Evolutionary conservation across 2,797 vertebrate species (phyloP).

Genomic region (Labroides dimidiatus): DNA sequence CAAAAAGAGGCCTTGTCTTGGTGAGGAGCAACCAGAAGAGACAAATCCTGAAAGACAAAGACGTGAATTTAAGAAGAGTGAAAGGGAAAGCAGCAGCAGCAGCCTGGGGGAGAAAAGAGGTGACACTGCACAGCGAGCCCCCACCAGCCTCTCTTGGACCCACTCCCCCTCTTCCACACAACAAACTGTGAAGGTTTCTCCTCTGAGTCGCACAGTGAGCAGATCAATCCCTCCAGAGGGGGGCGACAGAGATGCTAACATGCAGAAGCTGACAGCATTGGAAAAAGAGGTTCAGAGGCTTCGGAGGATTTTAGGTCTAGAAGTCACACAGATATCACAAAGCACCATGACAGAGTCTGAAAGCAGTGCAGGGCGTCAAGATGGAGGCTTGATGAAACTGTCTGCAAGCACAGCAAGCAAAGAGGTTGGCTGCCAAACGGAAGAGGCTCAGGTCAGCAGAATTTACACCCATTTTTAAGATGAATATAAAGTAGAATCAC

Average conservation of each 20-base stretch:
- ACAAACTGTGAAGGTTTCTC: constrained; percentile 75
- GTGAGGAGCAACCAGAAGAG: constrained; percentile 37
- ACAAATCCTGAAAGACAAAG: constrained; percentile 29
- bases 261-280: constrained; percentile 66
- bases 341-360: constrained; percentile 56
- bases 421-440: constrained; percentile 75
- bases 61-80: not conserved
- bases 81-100: constrained; percentile 8
- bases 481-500: not conserved
- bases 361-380: not conserved
- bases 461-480: not conserved
- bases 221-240: constrained; percentile 39
- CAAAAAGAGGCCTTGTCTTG: constrained; percentile 60
- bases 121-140: constrained; percentile 5
- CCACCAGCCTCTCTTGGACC: constrained; percentile 36
- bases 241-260: constrained; percentile 48
- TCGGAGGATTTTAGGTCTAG: constrained; percentile 64
- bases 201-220: constrained; percentile 66
- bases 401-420: constrained; percentile 54
- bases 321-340: constrained; percentile 57
- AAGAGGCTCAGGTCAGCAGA: constrained; percentile 65
- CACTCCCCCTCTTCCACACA: constrained; percentile 58
- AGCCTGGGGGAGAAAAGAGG: constrained; percentile 23
- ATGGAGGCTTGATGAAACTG: not conserved
- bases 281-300: constrained; percentile 75